Evolutionary conservation across 2,113 vertebrate species (phyloP), one percentile per base, ranked within the genome.

Genomic region (Bettongia penicillata): DNA sequence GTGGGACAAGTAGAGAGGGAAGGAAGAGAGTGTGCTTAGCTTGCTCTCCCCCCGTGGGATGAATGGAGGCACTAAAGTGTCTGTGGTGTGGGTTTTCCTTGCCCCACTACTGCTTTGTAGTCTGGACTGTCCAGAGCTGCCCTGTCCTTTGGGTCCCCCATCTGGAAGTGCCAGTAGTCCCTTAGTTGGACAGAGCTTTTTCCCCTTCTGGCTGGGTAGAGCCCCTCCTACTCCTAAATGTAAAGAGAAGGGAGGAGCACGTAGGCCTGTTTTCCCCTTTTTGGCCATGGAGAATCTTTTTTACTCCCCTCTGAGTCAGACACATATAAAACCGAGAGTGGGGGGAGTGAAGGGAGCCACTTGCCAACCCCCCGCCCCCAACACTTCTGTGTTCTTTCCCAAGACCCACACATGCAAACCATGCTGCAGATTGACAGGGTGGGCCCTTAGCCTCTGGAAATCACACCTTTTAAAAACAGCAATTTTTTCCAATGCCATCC

Each of bases 111-210:
- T 95, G 94, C 97, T n/a, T 89, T n/a, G 94, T 43, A 94, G 93
- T 97, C 93, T 95, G 91, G 93, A 50, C 94, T 93, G 89, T 93
- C 94, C 51, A 92, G 91, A 95, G 96, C 92, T 48, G 96, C 90
- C 68, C 61, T 95, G 23, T 97, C n/a, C 91, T 97, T 97, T 97
- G 48, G 91, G 93, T 94, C 95, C 93, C 94, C 93, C 95, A 97
- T 97, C 98, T 97, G 96, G 95, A 96, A 93, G 89, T 37, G 50
- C 94, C 96, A 95, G 43, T 7, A 84, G n/a, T 22, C 22, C 68
- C 22, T 43, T 84, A 8, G 16, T 16, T 84, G 16, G 19, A 43
- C 16, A 8, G 68, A 84, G 68, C n/a, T 37, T 22, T 77, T n/a
- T 77, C n/a, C 28, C 14, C 37, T 43, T 84, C 68, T 77, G 68